Base-by-base conservation (phyloP, 2,113 vertebrate genomes). In the Scopus umbretta region DNA sequence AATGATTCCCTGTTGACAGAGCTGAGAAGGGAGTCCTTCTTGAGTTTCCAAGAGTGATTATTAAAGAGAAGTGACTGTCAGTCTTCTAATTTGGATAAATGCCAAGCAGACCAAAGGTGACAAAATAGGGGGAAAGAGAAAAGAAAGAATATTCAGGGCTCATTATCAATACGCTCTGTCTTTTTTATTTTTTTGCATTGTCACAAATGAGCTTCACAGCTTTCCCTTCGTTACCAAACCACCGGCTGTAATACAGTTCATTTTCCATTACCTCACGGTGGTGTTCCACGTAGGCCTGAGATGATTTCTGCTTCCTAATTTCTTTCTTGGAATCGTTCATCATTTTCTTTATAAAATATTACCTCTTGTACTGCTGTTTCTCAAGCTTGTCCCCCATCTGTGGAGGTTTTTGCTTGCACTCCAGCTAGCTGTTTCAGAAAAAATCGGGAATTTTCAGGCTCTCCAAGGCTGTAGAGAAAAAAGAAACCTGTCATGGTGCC, bases 1-100 rank as follows among this genome's bases (percentile, higher is more conserved):
- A 97, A 96, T 95, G 96, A 97, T 93, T 97, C 92, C 95, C 95
- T 75, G 62, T 95, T 93, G 96, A 94, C 94, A 94, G 92, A 92
- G 70, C 94, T 95, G 85, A 88, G 62, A 70, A 62, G 67, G 3
- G 20, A 95, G 75, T 73, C 84, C 83, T 96, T 94, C 94, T 96
- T 94, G 78, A 96, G 85, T 93, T 96, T 95, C 82, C 83, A 81
- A 91, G 88, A 89, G 80, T 90, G 84, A 88, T 96, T 96, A 97
- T 89, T 96, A 95, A 97, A 89, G 73, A 96, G 96, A 96, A 97
- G 78, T 94, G 66, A 92, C 86, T 96, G 94, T 95, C 96, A 91
- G 82, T 82, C 91, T 97, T 90, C 76, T 94, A 74, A 94, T 97
- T 91, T 98, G 96, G 73, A 47, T 78, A 75, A 79, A 61, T 95